Evolutionary conservation across 2,113 vertebrate genomes (phyloP).

Genomic region (Hucho hucho): DNA sequence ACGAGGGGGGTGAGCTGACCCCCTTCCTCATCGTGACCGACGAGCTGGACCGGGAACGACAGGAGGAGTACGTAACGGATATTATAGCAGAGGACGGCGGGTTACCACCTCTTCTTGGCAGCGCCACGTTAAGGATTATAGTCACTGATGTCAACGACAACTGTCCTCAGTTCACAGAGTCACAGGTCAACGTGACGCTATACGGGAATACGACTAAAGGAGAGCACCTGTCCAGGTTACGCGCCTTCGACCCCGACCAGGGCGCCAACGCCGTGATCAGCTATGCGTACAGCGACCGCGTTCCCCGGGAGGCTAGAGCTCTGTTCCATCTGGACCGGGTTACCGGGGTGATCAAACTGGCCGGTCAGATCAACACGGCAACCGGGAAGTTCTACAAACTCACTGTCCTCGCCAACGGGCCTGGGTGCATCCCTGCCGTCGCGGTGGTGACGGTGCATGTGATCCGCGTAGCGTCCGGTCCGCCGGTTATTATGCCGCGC

Average conservation of each 20-base stretch:
- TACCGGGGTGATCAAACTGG: constrained; percentile 83
- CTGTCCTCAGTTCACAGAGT: constrained; percentile 86
- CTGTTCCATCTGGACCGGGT: constrained; percentile 85
- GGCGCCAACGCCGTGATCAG: constrained; percentile 88
- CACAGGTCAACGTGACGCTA: constrained; percentile 84
- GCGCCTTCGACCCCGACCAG: constrained; percentile 86
- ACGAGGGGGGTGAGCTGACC: constrained; percentile 89
- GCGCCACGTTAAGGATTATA: constrained; percentile 86
- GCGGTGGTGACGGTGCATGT: constrained; percentile 82
- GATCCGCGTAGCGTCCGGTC: constrained; percentile 82
- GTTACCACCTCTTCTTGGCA: constrained; percentile 84
- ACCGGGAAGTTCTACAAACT: constrained; percentile 82
- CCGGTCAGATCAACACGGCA: constrained; percentile 76
- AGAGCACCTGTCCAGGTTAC: constrained; percentile 75
- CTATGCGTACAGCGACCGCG: constrained; percentile 92
- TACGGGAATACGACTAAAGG: constrained; percentile 87
- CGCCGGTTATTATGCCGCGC: constrained; percentile 83
- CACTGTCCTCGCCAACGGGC: constrained; percentile 86
- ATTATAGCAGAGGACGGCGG: constrained; percentile 94
- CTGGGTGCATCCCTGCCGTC: constrained; percentile 92
- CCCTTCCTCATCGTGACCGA: constrained; percentile 92
- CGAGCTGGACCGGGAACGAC: constrained; percentile 84
- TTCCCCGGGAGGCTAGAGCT: constrained; percentile 80
- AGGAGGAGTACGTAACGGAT: constrained; percentile 86
- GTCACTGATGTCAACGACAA: constrained; percentile 96